A percentile compares a stretch with the other conserved stretches of the same genome.
Evolutionary conservation across 1,140 invertebrate genomes (phyloP).

Genomic region (Penaeus indicus): DNA sequence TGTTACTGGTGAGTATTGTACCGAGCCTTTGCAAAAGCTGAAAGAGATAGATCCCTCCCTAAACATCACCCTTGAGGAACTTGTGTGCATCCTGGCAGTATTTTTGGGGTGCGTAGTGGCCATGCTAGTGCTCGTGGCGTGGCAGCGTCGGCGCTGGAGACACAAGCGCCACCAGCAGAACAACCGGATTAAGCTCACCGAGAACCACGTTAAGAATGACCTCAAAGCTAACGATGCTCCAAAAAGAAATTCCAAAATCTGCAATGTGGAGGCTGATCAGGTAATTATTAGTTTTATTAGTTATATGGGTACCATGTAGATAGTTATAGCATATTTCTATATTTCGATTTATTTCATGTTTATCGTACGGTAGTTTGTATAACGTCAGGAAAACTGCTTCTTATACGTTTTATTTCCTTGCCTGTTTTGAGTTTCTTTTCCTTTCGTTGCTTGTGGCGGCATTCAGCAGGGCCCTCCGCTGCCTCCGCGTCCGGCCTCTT

Average conservation of each 20-base stretch:
- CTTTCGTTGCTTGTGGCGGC: conserved; percentile 30
- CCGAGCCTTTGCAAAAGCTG: conserved; percentile 41
- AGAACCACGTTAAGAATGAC: conserved; percentile 65
- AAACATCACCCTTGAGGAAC: conserved; percentile 60
- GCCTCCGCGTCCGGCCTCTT: conserved; percentile 53
- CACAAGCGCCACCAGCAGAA: conserved; percentile 63
- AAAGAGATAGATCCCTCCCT: conserved; percentile 14
- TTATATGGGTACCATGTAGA: conserved; percentile 9
- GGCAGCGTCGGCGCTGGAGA: conserved; percentile 63
- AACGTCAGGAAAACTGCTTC: conserved; percentile 4
- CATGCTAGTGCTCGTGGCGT: conserved; percentile 57
- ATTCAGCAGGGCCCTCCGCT: conserved; percentile 58
- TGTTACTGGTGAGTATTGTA: conserved; percentile 82
- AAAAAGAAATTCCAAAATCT: conserved; percentile 66
- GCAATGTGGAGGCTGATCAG: conserved; percentile 67
- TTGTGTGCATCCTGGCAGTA: conserved; percentile 62
- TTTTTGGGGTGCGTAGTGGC: conserved; percentile 62
- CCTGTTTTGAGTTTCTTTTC: conserved; percentile 37
- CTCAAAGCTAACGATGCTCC: conserved; percentile 62
- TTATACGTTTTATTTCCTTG: conserved; percentile 33
- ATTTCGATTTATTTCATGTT: conserved; percentile 12
- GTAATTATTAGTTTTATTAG: conserved; percentile 44
- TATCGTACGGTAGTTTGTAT: conserved; percentile 3
- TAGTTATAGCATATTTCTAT: conserved; percentile 13
- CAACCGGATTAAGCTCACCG: conserved; percentile 63